Evolutionary conservation across 2,113 vertebrate genomes (phyloP).

Genomic region (Alouatta palliata): DNA sequence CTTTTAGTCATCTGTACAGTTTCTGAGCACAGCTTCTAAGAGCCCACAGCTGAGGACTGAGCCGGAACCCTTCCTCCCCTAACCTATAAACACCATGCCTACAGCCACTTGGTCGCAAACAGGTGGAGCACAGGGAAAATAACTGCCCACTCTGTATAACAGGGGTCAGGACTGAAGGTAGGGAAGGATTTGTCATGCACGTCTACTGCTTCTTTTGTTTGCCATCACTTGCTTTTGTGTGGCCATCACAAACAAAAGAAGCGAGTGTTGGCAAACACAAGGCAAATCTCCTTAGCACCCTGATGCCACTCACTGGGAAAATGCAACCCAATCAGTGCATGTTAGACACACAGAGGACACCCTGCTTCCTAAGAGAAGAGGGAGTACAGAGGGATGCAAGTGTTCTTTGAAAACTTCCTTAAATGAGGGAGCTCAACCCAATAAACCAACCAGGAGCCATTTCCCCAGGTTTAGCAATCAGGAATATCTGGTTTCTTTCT

Average conservation of each 20-base stretch:
- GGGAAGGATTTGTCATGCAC: not conserved
- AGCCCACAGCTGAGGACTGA: not conserved
- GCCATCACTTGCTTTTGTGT: too few species aligned
- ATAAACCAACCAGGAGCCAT: not conserved
- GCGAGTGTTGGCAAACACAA: not conserved
- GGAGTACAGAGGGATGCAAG: not conserved
- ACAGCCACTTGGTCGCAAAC: not conserved
- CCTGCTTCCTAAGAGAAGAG: not conserved
- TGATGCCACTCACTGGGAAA: not conserved
- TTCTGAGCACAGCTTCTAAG: not conserved
- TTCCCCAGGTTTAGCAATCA: not conserved
- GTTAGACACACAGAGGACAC: not conserved
- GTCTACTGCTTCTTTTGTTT: too few species aligned
- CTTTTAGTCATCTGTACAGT: too few species aligned
- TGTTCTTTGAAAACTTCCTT: not conserved
- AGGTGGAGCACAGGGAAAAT: not conserved
- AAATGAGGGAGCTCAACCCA: not conserved
- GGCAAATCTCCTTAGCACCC: not conserved
- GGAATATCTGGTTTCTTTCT: not conserved
- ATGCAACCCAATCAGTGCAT: too few species aligned
- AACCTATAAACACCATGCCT: not conserved
- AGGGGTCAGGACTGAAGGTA: not conserved
- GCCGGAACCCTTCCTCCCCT: not conserved
- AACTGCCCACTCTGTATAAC: not conserved
- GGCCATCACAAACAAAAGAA: not conserved